A percentile compares a stretch with the other conserved stretches of the same genome.
phyloP scores from a whole-genome alignment of 2,888 invertebrate genomes.

The Ectemnius lituratus region DNA sequence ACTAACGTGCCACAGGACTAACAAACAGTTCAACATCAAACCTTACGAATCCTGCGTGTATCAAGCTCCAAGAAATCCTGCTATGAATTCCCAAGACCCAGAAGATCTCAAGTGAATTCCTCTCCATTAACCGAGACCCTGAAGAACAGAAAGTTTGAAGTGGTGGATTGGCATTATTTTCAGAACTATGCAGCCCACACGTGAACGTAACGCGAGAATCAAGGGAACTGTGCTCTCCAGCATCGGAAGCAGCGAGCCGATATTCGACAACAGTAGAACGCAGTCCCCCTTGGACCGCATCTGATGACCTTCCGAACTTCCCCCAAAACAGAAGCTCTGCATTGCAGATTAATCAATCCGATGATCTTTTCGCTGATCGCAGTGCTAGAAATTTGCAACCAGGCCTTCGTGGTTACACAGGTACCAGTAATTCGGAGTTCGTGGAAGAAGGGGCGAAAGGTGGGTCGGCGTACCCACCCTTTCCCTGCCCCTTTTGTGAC shows the following conservation, averaged over 20 bases:
- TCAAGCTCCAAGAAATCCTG: no score
- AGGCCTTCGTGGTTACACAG: conserved; percentile 43
- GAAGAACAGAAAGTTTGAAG: conserved; percentile 39
- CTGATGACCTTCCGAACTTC: conserved; percentile 21
- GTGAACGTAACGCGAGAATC: conserved; percentile 67
- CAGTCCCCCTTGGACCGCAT: conserved; percentile 39
- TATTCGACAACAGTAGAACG: conserved; percentile 31
- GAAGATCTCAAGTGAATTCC: neutral
- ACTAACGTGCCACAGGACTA: no score
- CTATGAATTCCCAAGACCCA: neutral
- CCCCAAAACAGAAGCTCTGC: conserved; percentile 28
- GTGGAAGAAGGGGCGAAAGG: conserved; percentile 49
- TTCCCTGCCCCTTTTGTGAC: conserved; percentile 83
- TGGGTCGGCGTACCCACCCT: conserved; percentile 76
- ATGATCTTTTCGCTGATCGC: conserved; percentile 27
- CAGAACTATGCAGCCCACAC: conserved; percentile 61
- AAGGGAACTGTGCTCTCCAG: conserved; percentile 50
- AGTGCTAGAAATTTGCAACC: conserved; percentile 47
- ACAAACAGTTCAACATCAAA: no score
- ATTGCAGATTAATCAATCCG: conserved; percentile 27
- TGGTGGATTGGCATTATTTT: conserved; percentile 55
- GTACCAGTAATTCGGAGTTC: conserved; percentile 44
- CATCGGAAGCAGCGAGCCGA: conserved; percentile 37
- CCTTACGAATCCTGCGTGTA: no score
- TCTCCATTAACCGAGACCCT: neutral